Percentiles rank a stretch among this genome's conserved stretches.
These are phyloP conservation scores for Vanessa atalanta DNA, from an alignment of 1,140 invertebrate species.

Conservation along the genomic window DNA sequence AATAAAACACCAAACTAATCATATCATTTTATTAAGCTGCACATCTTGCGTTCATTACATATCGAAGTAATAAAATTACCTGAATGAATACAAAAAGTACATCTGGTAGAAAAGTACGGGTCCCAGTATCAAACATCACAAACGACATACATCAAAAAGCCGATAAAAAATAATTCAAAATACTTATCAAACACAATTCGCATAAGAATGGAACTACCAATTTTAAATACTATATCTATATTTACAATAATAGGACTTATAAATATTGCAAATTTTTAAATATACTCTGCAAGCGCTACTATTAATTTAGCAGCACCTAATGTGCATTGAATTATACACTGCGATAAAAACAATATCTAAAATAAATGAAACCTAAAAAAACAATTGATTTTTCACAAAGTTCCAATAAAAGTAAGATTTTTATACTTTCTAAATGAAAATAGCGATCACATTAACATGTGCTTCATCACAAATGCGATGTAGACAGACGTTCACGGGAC, in stretches of 20 bases:
- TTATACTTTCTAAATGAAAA: constrained; percentile 15
- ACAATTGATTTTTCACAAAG: background rate
- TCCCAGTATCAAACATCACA: constrained; percentile 41
- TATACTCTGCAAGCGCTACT: constrained; percentile 24
- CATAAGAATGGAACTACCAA: constrained; percentile 67
- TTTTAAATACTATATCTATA: constrained; percentile 77
- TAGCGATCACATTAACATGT: constrained; percentile 72
- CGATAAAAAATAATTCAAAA: constrained; percentile 38
- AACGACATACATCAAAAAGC: constrained; percentile 37
- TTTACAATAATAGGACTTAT: constrained; percentile 73
- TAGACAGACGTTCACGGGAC: constrained; percentile 72
- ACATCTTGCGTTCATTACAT: constrained; percentile 45
- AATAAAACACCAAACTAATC: constrained; percentile 42
- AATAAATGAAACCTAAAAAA: background rate
- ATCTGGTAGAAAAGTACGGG: constrained; percentile 20
- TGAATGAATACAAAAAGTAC: constrained; percentile 26
- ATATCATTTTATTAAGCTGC: constrained; percentile 69
- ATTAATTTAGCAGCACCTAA: background rate
- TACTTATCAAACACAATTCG: constrained; percentile 37
- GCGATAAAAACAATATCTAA: background rate
- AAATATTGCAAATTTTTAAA: constrained; percentile 51
- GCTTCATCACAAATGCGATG: constrained; percentile 71
- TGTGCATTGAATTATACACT: background rate
- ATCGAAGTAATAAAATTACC: constrained; percentile 21
- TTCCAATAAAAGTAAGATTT: background rate